Percentiles rank a stretch among this genome's conserved stretches.
Evolutionary conservation across 2,888 invertebrate species (phyloP).

Genomic region (Endomychus coccineus): DNA sequence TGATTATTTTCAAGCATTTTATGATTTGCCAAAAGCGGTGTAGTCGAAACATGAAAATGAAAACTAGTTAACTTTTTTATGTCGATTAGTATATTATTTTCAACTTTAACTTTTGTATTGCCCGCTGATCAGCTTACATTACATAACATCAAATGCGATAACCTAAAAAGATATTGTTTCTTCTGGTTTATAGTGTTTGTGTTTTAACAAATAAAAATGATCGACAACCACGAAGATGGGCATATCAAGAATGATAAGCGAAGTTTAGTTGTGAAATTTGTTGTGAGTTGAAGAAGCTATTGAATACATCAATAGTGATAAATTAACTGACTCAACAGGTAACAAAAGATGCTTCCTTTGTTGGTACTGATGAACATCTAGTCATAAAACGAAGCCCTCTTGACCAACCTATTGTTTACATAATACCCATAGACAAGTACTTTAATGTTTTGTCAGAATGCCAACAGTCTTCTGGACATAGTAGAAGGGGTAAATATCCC

Average conservation of each 20-base stretch:
- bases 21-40: conserved; percentile 2
- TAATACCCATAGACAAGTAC: conserved; percentile 3
- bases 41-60: conserved; percentile 4
- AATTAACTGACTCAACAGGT: conserved; percentile 3
- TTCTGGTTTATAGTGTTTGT: neutral
- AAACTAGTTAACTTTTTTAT: too few species aligned
- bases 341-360: neutral
- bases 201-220: neutral
- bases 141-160: neutral
- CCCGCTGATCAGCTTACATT: neutral
- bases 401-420: conserved; percentile 6
- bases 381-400: conserved; percentile 1
- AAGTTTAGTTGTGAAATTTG: neutral
- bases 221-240: too few species aligned
- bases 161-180: neutral
- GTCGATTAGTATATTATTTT: too few species aligned
- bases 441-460: conserved; percentile 2
- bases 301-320: conserved; percentile 1
- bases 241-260: too few species aligned
- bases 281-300: conserved; percentile 2
- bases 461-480: neutral
- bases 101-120: too few species aligned
- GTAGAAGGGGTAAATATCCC: conserved; percentile 4
- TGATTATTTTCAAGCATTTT: conserved; percentile 1
- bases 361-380: conserved; percentile 6